These are phyloP conservation scores for Nicator chloris DNA, from an alignment of 2,113 vertebrate species.

Conservation along the genomic window DNA sequence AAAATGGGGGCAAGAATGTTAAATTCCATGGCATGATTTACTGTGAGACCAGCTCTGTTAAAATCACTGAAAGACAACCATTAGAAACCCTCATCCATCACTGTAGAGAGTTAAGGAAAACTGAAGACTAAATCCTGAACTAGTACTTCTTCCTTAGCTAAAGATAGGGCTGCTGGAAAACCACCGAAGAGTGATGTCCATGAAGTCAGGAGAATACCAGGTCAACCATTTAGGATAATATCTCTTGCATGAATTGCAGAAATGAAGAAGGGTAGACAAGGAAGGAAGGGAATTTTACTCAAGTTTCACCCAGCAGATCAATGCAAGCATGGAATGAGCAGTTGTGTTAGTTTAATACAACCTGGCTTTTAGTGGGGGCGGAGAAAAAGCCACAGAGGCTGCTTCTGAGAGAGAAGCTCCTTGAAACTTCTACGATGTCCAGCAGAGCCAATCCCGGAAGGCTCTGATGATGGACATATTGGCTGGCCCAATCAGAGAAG, in stretches of 20 bases:
- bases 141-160: neutral
- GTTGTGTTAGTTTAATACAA: neutral
- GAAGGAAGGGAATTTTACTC: neutral
- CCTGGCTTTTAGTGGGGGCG: neutral
- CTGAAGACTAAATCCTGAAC: neutral
- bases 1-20: neutral
- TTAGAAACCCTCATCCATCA: neutral
- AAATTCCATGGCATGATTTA: neutral
- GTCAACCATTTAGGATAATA: neutral
- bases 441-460: neutral
- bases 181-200: rapidly evolving
- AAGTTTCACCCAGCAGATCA: neutral
- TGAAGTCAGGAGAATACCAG: neutral
- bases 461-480: neutral
- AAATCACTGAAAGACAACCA: neutral
- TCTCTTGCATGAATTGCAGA: neutral
- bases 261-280: neutral
- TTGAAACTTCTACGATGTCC: neutral
- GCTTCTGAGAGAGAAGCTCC: neutral
- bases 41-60: neutral
- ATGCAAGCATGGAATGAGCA: neutral
- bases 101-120: neutral
- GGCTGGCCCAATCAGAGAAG: neutral
- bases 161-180: neutral
- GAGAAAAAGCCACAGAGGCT: neutral